phyloP scores from a whole-genome alignment of 2,797 vertebrate genomes.

The Pseudochirops corinnae region DNA sequence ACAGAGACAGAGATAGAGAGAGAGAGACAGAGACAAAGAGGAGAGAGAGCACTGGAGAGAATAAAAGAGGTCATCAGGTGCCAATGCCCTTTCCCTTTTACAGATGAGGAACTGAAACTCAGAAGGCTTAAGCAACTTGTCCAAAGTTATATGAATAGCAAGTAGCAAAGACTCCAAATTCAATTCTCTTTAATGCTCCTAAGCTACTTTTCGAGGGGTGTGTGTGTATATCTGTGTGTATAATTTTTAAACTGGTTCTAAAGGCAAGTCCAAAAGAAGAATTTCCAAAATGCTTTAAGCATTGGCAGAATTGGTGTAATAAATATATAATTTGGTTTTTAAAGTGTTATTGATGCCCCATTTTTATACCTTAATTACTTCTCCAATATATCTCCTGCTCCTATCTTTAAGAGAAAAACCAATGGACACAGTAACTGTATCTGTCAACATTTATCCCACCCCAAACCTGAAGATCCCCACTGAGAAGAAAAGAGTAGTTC shows the following conservation, averaged over 20 bases:
- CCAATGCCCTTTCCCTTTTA: too few relatives aligned
- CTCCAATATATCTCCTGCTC: not conserved
- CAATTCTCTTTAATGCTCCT: not conserved
- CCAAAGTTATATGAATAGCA: not conserved
- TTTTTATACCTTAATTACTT: not conserved
- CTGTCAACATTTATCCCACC: not conserved
- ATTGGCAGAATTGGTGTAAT: not conserved
- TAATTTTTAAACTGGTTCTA: not conserved
- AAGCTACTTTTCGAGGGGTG: not conserved
- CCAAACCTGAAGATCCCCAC: not conserved
- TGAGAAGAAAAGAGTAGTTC: not conserved
- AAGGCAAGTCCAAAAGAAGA: not conserved
- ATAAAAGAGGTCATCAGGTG: too few relatives aligned
- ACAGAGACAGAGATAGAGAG: too few relatives aligned
- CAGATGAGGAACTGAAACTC: not conserved
- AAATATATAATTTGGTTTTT: not conserved
- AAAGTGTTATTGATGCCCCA: not conserved
- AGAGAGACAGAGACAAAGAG: too few relatives aligned
- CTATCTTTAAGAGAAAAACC: not conserved
- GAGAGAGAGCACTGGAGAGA: too few relatives aligned
- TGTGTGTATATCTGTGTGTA: not conserved
- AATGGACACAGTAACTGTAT: not conserved
- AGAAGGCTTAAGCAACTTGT: not conserved
- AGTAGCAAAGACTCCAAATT: not conserved
- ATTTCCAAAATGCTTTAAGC: not conserved